These are phyloP conservation scores for Parapsyche elsis DNA, from an alignment of 1,140 invertebrate species.

Conservation along the genomic window DNA sequence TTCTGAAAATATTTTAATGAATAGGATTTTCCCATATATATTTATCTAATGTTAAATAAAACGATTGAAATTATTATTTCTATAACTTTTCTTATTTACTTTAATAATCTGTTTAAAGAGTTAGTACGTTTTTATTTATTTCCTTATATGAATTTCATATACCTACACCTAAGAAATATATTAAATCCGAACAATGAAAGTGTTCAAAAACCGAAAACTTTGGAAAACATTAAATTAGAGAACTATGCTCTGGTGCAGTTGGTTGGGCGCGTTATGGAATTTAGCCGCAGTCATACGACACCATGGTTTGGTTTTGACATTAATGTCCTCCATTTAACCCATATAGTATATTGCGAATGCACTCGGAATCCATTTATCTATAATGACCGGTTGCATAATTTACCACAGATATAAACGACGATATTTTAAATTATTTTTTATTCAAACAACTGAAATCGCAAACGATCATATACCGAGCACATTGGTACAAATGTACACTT, in stretches of 20 bases:
- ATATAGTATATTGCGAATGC: slow-evolving; percentile 43
- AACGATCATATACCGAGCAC: neutral
- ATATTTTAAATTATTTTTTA: neutral
- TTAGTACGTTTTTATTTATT: neutral
- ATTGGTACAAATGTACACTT: too few relatives aligned
- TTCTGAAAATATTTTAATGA: too few relatives aligned
- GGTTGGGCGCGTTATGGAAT: slow-evolving; percentile 8
- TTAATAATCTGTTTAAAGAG: neutral
- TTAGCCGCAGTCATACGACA: slow-evolving; percentile 26
- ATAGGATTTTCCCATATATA: too few relatives aligned
- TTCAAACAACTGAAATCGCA: neutral
- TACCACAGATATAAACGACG: neutral
- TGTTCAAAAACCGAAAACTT: too few relatives aligned
- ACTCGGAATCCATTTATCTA: slow-evolving; percentile 40
- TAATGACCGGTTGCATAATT: slow-evolving; percentile 17
- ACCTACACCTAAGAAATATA: too few relatives aligned
- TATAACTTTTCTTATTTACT: neutral
- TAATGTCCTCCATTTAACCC: slow-evolving; percentile 52
- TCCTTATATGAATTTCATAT: too few relatives aligned
- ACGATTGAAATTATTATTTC: too few relatives aligned
- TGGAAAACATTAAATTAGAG: neutral
- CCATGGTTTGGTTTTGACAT: slow-evolving; percentile 44
- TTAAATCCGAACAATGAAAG: neutral
- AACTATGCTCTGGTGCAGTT: neutral
- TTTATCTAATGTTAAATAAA: too few relatives aligned